Base-by-base conservation (phyloP, 2,888 invertebrate species). In the Tenthredo amoena region DNA sequence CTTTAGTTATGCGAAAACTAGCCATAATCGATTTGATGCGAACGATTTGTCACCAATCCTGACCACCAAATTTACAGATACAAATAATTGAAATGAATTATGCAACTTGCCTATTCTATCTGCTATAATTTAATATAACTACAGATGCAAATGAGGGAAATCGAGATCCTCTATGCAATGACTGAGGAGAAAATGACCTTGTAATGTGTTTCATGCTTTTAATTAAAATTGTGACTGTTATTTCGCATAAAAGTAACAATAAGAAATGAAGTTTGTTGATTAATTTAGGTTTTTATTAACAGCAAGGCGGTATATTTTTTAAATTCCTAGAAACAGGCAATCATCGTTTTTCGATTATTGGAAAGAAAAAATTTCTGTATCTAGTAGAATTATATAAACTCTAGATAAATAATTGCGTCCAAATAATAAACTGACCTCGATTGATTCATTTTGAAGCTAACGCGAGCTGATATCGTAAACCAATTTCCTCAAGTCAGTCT, bases 401-500 rank as follows among this genome's bases (percentile, higher is more conserved):
- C 15, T 37, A 34, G 26, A 34, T 31, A 31, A 79, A 79, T 58
- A 15, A 50, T 77, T 31, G 55, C 50, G 21, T n/a, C 62, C 81
- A 62, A 62, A 40, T 9, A 62, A 40, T 77, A 40, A 77, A 77
- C 58, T 26, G 26, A 37, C 62, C 62, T 81, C 81, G 81, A 81
- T 81, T 81, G 81, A 81, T 81, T 81, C 62, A 62, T 62, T 62
- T 34, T 3, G 18, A 81, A 81, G 37, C 81, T 37, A 62, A 62
- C 31, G 10, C 26, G 37, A 9, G 62, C 81, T 21, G 58, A 81
- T 81, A 82, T 65, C 65, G 85, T 82, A 72, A 86, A 86, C 82
- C 86, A 88, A 87, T 88, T 88, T 89, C 85, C 87, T 88, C 84
- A 86, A 89, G 88, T 88, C 85, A 86, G 87, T 88, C 88, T 85